phyloP scores from a whole-genome alignment of 2,113 vertebrate genomes.

The Calonectris borealis region DNA sequence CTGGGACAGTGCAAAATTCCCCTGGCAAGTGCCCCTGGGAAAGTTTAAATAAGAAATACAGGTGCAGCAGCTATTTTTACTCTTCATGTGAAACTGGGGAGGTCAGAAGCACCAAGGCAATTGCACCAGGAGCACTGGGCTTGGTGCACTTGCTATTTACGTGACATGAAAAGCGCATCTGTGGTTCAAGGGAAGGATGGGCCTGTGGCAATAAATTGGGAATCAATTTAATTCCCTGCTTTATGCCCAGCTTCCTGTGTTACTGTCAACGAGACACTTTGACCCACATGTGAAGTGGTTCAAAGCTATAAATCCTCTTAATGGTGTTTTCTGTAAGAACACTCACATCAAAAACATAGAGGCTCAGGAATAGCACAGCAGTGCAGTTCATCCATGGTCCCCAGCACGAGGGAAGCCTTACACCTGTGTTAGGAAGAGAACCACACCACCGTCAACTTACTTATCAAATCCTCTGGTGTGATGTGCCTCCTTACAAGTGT shows the following conservation, averaged over 20 bases:
- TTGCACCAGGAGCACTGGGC: background rate
- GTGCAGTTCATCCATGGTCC: background rate
- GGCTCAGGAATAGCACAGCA: background rate
- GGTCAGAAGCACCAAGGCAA: background rate
- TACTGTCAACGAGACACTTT: background rate
- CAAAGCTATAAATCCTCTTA: background rate
- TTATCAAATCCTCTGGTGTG: background rate
- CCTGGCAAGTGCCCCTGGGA: background rate
- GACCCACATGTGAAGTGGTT: background rate
- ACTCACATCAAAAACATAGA: background rate
- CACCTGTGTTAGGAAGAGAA: background rate
- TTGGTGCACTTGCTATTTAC: background rate
- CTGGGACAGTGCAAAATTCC: background rate
- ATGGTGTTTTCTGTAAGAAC: background rate
- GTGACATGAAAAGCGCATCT: accelerated
- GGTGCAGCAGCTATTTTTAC: background rate
- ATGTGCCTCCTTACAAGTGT: background rate
- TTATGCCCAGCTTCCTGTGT: background rate
- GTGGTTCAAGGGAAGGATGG: background rate
- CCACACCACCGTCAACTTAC: background rate
- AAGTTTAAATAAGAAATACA: background rate
- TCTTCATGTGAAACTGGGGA: background rate
- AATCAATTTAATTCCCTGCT: background rate
- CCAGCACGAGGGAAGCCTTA: background rate
- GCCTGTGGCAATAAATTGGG: background rate